phyloP scores from a whole-genome alignment of 2,888 invertebrate genomes.

The Nephrotoma guestfalica region DNA sequence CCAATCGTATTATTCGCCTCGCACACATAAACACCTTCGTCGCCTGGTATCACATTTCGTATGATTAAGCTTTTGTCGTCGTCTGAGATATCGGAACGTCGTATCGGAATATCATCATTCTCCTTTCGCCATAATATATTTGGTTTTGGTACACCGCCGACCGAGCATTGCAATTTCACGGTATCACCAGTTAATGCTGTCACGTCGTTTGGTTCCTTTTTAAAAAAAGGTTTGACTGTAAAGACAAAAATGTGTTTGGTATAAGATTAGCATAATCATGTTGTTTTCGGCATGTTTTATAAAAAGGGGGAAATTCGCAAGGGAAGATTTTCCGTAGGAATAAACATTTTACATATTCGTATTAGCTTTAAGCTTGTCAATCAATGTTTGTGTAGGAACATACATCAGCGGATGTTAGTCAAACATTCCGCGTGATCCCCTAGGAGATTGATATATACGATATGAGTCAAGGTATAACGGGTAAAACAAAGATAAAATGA shows the following conservation, averaged over 20 bases:
- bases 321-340: not conserved
- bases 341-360: not conserved
- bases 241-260: constrained; percentile 12
- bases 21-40: constrained; percentile 82
- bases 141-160: constrained; percentile 80
- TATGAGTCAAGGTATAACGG: not conserved
- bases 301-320: not conserved
- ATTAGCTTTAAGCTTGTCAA: not conserved
- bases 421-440: not conserved
- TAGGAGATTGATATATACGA: not conserved
- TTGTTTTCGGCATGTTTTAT: not conserved
- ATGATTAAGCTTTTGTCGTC: constrained; percentile 66
- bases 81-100: constrained; percentile 49
- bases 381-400: not conserved
- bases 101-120: constrained; percentile 73
- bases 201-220: constrained; percentile 74
- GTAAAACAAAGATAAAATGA: not conserved
- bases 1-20: constrained; percentile 85
- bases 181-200: constrained; percentile 72
- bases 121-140: constrained; percentile 79
- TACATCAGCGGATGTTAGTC: not conserved
- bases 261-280: not conserved
- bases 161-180: constrained; percentile 78
- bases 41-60: constrained; percentile 63
- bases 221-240: constrained; percentile 79